Percentiles rank a stretch among this genome's conserved stretches.
Conservation (phyloP, 2,113 vertebrate genomes). For the Cygnus buccinator region DNA sequence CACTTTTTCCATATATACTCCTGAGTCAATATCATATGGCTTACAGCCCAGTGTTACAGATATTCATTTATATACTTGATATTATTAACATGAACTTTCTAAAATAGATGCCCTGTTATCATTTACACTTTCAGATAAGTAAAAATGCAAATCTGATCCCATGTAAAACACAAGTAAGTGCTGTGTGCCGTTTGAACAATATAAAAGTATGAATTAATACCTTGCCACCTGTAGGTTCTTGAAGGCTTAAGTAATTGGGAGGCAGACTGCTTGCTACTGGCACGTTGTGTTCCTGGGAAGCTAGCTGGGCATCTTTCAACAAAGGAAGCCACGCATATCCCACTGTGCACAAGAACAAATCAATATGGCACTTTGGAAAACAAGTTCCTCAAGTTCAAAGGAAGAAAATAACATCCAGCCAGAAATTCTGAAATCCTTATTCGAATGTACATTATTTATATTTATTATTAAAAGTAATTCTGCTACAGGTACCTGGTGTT, state of each 20-base stretch:
- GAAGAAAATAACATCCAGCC: constrained; percentile 14
- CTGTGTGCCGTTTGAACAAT: accelerated
- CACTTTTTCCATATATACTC: neutral
- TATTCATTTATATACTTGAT: neutral
- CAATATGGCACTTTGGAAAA: neutral
- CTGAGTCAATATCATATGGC: neutral
- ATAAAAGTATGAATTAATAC: constrained; percentile 55
- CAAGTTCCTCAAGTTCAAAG: neutral
- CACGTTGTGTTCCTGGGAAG: constrained; percentile 91
- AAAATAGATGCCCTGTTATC: neutral
- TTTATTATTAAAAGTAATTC: constrained; percentile 48
- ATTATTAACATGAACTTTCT: neutral
- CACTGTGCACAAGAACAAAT: constrained; percentile 77
- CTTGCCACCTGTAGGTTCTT: constrained; percentile 88
- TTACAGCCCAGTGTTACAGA: neutral
- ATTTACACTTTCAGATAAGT: neutral
- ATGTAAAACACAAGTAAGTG: neutral
- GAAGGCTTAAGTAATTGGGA: constrained; percentile 87
- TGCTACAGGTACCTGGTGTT: constrained; percentile 86
- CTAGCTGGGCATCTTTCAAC: constrained; percentile 87
- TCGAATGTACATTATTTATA: neutral
- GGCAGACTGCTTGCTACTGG: constrained; percentile 89
- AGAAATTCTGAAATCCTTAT: constrained; percentile 41
- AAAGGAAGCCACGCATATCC: constrained; percentile 95
- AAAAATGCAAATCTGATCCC: neutral